phyloP scores from a whole-genome alignment of 2,888 invertebrate genomes.

The Xestobium rufovillosum region DNA sequence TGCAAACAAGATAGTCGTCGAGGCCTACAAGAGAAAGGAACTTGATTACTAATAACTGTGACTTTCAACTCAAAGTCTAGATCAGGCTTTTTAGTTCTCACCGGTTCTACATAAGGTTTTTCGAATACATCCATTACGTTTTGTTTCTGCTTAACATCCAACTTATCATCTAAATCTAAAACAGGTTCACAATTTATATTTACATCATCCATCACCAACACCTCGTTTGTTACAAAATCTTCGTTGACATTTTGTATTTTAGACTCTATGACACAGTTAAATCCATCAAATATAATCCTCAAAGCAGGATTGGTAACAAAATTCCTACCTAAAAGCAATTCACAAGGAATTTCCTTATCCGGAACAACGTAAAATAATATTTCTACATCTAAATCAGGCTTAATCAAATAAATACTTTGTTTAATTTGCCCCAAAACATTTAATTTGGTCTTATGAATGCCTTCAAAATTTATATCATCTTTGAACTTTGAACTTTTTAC shows the following conservation, averaged over 20 bases:
- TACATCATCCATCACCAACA: too few species aligned
- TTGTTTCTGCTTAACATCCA: too few species aligned
- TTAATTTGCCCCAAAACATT: constrained; percentile 10
- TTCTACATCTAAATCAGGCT: constrained; percentile 6
- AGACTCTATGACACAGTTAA: too few species aligned
- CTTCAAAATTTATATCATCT: constrained; percentile 8
- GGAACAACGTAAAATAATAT: constrained; percentile 17
- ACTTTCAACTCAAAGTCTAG: constrained; percentile 10
- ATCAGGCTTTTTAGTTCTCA: background rate
- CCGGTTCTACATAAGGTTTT: constrained; percentile 5
- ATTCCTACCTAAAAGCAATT: constrained; percentile 12
- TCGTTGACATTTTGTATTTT: too few species aligned
- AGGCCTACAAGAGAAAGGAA: constrained; percentile 16
- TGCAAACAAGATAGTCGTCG: constrained; percentile 21
- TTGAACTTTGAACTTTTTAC: constrained; percentile 4
- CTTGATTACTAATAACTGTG: constrained; percentile 5
- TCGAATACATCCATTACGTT: too few species aligned
- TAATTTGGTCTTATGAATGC: constrained; percentile 10
- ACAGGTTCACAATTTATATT: too few species aligned
- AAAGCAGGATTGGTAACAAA: constrained; percentile 9
- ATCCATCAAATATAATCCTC: too few species aligned
- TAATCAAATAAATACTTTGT: constrained; percentile 4
- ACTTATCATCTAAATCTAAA: too few species aligned
- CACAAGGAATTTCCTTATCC: constrained; percentile 11
- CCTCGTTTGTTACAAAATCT: too few species aligned